Conservation (phyloP, 2,888 invertebrate species). For the Xestia c-nigrum region DNA sequence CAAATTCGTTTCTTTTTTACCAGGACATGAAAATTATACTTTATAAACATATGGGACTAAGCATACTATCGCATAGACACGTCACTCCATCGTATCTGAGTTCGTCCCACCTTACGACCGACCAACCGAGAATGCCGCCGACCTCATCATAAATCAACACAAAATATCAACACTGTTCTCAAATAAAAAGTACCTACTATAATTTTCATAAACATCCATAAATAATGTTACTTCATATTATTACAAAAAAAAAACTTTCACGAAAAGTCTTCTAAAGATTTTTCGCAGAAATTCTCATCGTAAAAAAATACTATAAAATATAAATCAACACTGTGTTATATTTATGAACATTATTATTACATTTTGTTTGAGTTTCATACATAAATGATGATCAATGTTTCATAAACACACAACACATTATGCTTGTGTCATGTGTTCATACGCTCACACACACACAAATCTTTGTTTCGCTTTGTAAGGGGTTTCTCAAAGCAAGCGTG, state of each 20-base stretch:
- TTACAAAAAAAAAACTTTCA: constrained; percentile 6
- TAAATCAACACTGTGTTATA: constrained; percentile 48
- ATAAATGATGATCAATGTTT: constrained; percentile 36
- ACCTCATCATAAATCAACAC: not conserved
- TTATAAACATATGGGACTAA: no score
- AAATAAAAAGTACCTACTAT: not conserved
- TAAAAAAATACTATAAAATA: constrained; percentile 44
- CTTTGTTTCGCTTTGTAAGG: not conserved
- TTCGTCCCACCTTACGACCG: no score
- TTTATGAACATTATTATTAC: constrained; percentile 49
- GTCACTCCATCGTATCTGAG: no score
- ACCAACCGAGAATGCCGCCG: no score
- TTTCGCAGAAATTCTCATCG: constrained; percentile 33
- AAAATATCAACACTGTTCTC: not conserved
- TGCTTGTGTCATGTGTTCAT: not conserved
- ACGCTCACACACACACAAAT: not conserved
- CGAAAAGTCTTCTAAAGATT: constrained; percentile 3
- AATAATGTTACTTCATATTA: constrained; percentile 29
- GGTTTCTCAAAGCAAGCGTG: not conserved
- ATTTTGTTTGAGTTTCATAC: constrained; percentile 43
- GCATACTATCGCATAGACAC: no score
- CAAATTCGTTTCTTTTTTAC: not conserved
- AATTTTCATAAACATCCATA: constrained; percentile 30
- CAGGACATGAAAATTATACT: not conserved
- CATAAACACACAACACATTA: not conserved